phyloP scores from a whole-genome alignment of 1,140 invertebrate species.

The Zaprionus vittiger region DNA sequence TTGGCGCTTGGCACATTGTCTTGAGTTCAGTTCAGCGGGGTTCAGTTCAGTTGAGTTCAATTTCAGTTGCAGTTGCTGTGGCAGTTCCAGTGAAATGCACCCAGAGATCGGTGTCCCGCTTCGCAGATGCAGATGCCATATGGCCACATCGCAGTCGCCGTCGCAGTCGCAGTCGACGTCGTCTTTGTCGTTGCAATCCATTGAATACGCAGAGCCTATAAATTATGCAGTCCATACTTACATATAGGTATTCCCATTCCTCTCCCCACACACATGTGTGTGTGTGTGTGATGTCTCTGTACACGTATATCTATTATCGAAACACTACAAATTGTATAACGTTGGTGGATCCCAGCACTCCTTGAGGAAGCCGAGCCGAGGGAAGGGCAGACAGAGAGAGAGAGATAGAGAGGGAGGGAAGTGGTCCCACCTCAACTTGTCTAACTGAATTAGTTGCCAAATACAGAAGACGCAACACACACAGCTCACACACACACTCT shows the following conservation, averaged over 20 bases:
- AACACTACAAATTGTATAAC: conserved; percentile 72
- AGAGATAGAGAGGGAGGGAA: conserved; percentile 9
- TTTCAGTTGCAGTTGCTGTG: not conserved
- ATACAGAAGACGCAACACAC: conserved; percentile 38
- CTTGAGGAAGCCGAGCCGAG: not conserved
- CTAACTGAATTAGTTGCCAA: conserved; percentile 79
- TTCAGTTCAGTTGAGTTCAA: conserved; percentile 1
- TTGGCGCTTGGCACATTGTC: conserved; percentile 4
- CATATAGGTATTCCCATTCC: conserved; percentile 33
- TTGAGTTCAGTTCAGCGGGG: not conserved
- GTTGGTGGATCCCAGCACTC: conserved; percentile 51
- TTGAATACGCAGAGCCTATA: conserved; percentile 81
- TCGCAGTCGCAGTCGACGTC: conserved; percentile 26
- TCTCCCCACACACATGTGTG: conserved; percentile 26
- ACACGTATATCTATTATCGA: conserved; percentile 73
- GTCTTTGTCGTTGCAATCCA: conserved; percentile 68
- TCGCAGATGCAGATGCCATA: conserved; percentile 53
- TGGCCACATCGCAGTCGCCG: conserved; percentile 59
- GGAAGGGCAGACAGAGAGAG: not conserved
- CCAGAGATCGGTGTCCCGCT: conserved; percentile 23
- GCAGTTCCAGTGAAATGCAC: conserved; percentile 27
- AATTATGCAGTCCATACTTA: conserved; percentile 78
- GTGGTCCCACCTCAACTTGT: conserved; percentile 60
- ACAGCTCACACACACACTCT: conserved; percentile 36
- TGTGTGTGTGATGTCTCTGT: conserved; percentile 11